Evolutionary conservation across 2,888 invertebrate genomes (phyloP).

Genomic region (Leptinotarsa rubiginosa): DNA sequence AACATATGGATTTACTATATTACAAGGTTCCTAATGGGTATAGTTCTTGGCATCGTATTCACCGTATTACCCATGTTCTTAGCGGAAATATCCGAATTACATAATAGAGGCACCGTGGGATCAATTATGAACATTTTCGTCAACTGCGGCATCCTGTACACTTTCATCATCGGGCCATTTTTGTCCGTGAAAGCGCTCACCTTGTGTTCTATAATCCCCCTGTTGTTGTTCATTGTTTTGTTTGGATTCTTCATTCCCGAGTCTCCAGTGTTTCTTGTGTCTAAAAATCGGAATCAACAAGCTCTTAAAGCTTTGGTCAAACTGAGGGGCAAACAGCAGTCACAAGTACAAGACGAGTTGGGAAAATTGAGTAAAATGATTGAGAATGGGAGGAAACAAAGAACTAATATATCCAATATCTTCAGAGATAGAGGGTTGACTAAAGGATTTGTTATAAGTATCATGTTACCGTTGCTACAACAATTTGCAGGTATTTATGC

Average conservation of each 20-base stretch:
- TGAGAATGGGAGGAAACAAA: conserved; percentile 34
- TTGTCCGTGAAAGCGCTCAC: conserved; percentile 47
- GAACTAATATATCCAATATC: conserved; percentile 38
- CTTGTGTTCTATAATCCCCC: conserved; percentile 47
- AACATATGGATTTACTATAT: conserved; percentile 61
- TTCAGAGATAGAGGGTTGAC: conserved; percentile 36
- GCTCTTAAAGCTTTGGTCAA: conserved; percentile 70
- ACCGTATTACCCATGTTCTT: conserved; percentile 85
- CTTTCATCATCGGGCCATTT: conserved; percentile 76
- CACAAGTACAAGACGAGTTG: conserved; percentile 41
- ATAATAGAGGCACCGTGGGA: conserved; percentile 77
- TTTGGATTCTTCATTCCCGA: conserved; percentile 51
- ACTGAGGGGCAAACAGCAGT: conserved; percentile 64
- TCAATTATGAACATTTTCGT: conserved; percentile 80
- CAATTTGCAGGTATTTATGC: conserved; percentile 84
- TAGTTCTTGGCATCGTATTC: conserved; percentile 77
- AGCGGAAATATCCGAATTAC: conserved; percentile 84
- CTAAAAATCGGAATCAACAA: conserved; percentile 69
- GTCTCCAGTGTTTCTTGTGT: conserved; percentile 50
- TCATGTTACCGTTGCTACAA: conserved; percentile 84
- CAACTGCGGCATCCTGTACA: conserved; percentile 73
- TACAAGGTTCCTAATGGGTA: conserved; percentile 72
- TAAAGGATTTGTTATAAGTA: conserved; percentile 75
- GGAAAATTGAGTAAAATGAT: conserved; percentile 28
- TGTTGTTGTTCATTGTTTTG: conserved; percentile 47